Conservation (phyloP, 37 sponge, comb jelly and placozoan species). For the Cladorhizidae sp. region DNA sequence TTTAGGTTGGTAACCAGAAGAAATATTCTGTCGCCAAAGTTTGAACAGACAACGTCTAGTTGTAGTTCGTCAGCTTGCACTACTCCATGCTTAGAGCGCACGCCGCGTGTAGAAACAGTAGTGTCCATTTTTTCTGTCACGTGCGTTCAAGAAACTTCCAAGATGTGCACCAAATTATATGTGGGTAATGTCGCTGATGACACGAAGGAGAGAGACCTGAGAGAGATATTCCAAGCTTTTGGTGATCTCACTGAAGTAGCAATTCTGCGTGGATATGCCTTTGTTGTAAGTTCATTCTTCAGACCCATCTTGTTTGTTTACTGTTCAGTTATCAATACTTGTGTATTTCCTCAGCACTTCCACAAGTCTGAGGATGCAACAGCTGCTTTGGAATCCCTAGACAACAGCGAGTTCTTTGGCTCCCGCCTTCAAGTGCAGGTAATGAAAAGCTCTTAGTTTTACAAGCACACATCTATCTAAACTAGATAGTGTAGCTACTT, state of each 20-base stretch:
- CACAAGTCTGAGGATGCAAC: conserved; percentile 38
- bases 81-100: conserved; percentile 9
- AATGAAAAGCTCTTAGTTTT: background rate
- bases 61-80: conserved; percentile 6
- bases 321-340: too few relatives aligned
- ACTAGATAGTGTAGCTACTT: too few relatives aligned
- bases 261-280: conserved; percentile 63
- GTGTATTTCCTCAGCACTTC: conserved; percentile 35
- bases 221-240: conserved; percentile 66
- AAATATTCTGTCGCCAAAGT: conserved; percentile 31
- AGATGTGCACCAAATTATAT: conserved; percentile 56
- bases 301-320: background rate
- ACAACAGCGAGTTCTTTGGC: conserved; percentile 37
- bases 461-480: too few relatives aligned
- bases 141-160: background rate
- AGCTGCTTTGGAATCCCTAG: conserved; percentile 43
- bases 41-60: conserved; percentile 30
- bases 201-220: conserved; percentile 51
- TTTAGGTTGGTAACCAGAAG: conserved; percentile 27
- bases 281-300: conserved; percentile 56
- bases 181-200: conserved; percentile 72
- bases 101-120: background rate
- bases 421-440: conserved; percentile 58
- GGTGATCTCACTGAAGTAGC: conserved; percentile 65
- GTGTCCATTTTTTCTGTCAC: too few relatives aligned